These are phyloP conservation scores for Tenthredo distinguenda DNA, from an alignment of 2,888 invertebrate species.

Conservation along the genomic window DNA sequence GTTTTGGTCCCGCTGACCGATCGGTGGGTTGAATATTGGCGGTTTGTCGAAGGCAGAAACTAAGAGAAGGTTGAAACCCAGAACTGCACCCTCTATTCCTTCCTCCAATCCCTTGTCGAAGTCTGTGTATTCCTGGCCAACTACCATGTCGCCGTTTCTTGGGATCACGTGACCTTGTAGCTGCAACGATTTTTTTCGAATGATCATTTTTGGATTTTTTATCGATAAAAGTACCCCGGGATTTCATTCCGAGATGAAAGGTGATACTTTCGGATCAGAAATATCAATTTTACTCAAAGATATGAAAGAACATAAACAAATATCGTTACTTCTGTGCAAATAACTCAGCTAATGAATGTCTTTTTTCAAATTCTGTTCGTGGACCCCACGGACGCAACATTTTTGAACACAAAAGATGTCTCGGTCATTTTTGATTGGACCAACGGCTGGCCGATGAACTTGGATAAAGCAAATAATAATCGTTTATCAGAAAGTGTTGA, in stretches of 20 bases:
- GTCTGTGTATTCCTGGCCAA: constrained; percentile 86
- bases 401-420: background rate
- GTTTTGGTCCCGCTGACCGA: background rate
- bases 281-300: background rate
- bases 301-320: background rate
- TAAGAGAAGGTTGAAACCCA: constrained; percentile 84
- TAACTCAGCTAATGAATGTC: background rate
- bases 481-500: background rate
- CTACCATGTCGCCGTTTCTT: constrained; percentile 83
- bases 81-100: constrained; percentile 85
- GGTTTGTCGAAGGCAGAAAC: constrained; percentile 79
- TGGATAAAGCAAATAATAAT: background rate
- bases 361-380: background rate
- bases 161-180: constrained; percentile 80
- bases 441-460: background rate
- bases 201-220: background rate
- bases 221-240: background rate
- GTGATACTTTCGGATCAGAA: background rate
- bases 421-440: background rate
- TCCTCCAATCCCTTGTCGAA: constrained; percentile 83
- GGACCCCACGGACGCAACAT: background rate
- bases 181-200: constrained; percentile 77
- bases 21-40: constrained; percentile 13
- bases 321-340: background rate
- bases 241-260: background rate